These are phyloP conservation scores for Empis stercorea DNA, from an alignment of 2,888 invertebrate species.

Conservation along the genomic window DNA sequence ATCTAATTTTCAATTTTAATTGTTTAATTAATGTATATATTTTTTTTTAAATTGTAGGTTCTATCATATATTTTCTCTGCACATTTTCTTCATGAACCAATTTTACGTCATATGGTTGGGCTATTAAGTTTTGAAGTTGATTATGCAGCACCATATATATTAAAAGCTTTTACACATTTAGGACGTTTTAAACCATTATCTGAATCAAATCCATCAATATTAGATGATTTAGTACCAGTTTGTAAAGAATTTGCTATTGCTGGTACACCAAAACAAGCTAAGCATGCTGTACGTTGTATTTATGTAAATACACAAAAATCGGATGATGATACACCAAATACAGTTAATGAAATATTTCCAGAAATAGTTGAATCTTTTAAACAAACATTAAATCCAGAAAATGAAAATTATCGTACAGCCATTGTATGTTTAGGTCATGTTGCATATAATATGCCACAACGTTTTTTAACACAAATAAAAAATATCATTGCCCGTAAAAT, in stretches of 20 bases:
- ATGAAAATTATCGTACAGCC: slow-evolving; percentile 78
- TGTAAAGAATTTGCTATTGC: slow-evolving; percentile 79
- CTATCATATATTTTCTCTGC: slow-evolving; percentile 86
- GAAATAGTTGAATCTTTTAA: slow-evolving; percentile 71
- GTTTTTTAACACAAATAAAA: slow-evolving; percentile 82
- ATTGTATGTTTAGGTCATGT: slow-evolving; percentile 92
- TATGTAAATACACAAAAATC: slow-evolving; percentile 54
- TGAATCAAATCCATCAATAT: slow-evolving; percentile 60
- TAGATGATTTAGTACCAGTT: slow-evolving; percentile 68
- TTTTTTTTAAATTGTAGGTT: slow-evolving; percentile 21
- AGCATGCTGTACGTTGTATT: slow-evolving; percentile 88
- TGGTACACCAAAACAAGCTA: slow-evolving; percentile 90
- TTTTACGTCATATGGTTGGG: slow-evolving; percentile 65
- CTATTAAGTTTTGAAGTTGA: slow-evolving; percentile 56
- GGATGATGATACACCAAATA: slow-evolving; percentile 13
- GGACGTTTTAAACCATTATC: slow-evolving; percentile 76
- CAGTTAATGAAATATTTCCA: slow-evolving; percentile 59
- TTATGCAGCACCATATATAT: slow-evolving; percentile 62
- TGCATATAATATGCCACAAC: slow-evolving; percentile 80
- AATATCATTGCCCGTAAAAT: slow-evolving; percentile 90
- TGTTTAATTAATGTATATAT: slow-evolving; percentile 5
- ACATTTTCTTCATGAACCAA: slow-evolving; percentile 78
- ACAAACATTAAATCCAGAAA: slow-evolving; percentile 57
- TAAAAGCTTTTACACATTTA: slow-evolving; percentile 73
- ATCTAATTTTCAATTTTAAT: background rate